Conservation (phyloP, 2,113 vertebrate genomes). For the Monarcha castaneiventris region DNA sequence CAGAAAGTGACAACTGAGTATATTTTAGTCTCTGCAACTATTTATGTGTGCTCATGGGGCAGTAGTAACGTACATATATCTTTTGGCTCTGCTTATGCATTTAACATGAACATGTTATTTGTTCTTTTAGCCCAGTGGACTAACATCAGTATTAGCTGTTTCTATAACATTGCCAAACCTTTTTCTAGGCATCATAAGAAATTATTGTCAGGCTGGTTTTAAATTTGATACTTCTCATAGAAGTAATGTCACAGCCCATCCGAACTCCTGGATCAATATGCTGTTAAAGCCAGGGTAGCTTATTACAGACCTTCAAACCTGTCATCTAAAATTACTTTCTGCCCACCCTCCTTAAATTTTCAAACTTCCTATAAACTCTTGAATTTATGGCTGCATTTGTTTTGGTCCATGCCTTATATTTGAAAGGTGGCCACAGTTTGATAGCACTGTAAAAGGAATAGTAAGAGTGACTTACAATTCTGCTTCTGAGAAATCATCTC, state of each 20-base stretch:
- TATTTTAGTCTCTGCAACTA: conserved; percentile 50
- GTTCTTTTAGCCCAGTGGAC: conserved; percentile 35
- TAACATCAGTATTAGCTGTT: conserved; percentile 14
- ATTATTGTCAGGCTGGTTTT: background rate
- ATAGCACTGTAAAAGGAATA: conserved; percentile 23
- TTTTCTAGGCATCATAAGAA: background rate
- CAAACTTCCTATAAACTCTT: conserved; percentile 36
- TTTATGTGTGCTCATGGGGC: conserved; percentile 21
- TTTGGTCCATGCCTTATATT: background rate
- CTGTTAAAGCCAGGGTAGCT: conserved; percentile 25
- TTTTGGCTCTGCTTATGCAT: conserved; percentile 38
- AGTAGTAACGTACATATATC: background rate
- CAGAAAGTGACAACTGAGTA: conserved; percentile 19
- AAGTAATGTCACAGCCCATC: conserved; percentile 7
- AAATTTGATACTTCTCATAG: conserved; percentile 8
- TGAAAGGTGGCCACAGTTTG: background rate
- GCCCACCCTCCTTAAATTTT: background rate
- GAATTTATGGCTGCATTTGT: conserved; percentile 27
- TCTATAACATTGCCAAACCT: conserved; percentile 3
- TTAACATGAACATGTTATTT: conserved; percentile 28
- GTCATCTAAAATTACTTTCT: background rate
- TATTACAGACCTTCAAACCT: conserved; percentile 10
- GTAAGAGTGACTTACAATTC: background rate
- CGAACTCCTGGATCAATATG: conserved; percentile 38
- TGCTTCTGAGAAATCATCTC: conserved; percentile 21